Conservation (phyloP, 1,140 invertebrate species). For the Caenorhabditis inopinata region DNA sequence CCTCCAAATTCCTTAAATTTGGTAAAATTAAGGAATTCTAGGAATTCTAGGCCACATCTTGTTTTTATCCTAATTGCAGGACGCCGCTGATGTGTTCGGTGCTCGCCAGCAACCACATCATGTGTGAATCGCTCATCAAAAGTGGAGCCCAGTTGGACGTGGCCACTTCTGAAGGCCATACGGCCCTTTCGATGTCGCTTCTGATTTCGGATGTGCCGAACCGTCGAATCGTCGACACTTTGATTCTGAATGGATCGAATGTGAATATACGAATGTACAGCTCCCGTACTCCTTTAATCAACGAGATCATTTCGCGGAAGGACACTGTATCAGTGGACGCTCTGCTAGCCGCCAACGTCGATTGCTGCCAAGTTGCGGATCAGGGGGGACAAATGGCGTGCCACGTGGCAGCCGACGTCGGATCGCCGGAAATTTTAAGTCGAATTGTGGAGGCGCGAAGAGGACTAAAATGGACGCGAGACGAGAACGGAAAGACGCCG, state of each 20-base stretch:
- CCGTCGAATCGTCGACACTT: conserved; percentile 47
- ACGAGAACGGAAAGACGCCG: neutral
- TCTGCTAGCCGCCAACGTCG: conserved; percentile 48
- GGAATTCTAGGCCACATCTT: too few species aligned
- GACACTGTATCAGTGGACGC: neutral
- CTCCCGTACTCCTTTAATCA: neutral
- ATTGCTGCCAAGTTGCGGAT: conserved; percentile 52
- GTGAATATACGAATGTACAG: conserved; percentile 42
- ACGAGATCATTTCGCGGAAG: neutral
- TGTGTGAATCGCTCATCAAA: neutral
- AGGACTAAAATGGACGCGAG: neutral
- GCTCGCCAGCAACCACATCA: neutral
- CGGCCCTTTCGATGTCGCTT: neutral
- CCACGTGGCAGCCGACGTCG: conserved; percentile 34
- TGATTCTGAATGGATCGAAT: conserved; percentile 49
- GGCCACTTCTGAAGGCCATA: conserved; percentile 8
- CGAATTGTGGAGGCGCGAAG: conserved; percentile 50
- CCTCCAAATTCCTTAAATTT: too few species aligned
- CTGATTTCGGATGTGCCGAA: neutral
- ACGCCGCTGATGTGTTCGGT: neutral
- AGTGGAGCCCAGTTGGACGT: neutral
- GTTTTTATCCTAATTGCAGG: neutral
- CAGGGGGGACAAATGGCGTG: conserved; percentile 16
- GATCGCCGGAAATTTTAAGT: conserved; percentile 32
- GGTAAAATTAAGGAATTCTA: too few species aligned